phyloP scores from a whole-genome alignment of 2,797 vertebrate genomes.

The Betta splendens region DNA sequence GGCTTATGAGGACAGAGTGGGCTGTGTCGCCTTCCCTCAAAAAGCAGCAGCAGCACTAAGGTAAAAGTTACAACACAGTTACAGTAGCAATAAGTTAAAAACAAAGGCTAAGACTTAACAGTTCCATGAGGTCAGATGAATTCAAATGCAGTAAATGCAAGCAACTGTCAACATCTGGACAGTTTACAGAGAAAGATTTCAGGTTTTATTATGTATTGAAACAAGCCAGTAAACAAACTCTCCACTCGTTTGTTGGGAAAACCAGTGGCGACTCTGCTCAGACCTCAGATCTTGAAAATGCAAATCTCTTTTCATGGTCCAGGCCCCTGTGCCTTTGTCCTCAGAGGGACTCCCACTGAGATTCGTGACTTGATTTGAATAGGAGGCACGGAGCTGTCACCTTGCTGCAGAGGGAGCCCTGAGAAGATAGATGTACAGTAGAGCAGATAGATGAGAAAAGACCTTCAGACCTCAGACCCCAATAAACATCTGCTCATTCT shows the following conservation, averaged over 20 bases:
- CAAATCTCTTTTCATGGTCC: constrained; percentile 77
- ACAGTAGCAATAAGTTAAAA: no score
- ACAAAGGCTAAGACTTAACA: constrained; percentile 2
- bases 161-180: constrained; percentile 47
- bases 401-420: constrained; percentile 35
- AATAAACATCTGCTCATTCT: no score
- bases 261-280: constrained; percentile 55
- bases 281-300: constrained; percentile 80
- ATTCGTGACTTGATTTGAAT: constrained; percentile 73
- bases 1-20: no score
- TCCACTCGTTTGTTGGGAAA: constrained; percentile 71
- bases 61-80: no score
- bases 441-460: constrained; percentile 35
- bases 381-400: constrained; percentile 67
- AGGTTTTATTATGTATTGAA: constrained; percentile 79
- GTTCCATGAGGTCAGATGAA: constrained; percentile 12
- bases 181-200: constrained; percentile 49
- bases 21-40: no score
- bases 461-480: no score
- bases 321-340: constrained; percentile 72
- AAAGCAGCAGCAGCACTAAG: no score
- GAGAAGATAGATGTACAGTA: constrained; percentile 35
- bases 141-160: constrained; percentile 27
- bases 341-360: constrained; percentile 61
- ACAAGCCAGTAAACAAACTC: constrained; percentile 79